phyloP scores from a whole-genome alignment of 2,797 vertebrate genomes.

The Pangasius sanitwongsei region DNA sequence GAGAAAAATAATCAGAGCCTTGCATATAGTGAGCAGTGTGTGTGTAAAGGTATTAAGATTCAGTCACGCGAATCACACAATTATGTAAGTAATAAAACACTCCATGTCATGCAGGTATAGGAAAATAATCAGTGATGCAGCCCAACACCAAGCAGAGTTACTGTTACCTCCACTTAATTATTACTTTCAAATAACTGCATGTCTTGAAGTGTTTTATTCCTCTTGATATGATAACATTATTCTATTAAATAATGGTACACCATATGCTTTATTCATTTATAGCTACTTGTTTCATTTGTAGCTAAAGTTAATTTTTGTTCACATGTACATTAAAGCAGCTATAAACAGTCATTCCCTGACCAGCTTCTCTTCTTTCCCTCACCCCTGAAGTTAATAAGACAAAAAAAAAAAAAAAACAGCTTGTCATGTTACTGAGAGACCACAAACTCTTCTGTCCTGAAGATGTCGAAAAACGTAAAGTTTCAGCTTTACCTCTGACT shows the following conservation, averaged over 20 bases:
- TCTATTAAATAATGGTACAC: not conserved
- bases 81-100: not conserved
- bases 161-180: not conserved
- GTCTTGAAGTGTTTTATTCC: not conserved
- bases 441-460: not conserved
- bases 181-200: not conserved
- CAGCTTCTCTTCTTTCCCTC: not conserved
- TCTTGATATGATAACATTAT: not conserved
- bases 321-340: not conserved
- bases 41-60: conserved; percentile 10
- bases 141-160: not conserved
- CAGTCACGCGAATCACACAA: conserved; percentile 12
- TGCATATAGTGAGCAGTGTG: not conserved
- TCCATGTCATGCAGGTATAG: not conserved
- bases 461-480: not conserved
- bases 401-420: too few species aligned
- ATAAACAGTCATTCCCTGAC: not conserved
- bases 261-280: not conserved
- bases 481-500: not conserved
- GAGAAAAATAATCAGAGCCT: not conserved
- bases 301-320: not conserved
- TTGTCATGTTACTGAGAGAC: not conserved
- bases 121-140: conserved; percentile 20
- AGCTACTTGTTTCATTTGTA: too few species aligned
- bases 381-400: not conserved